phyloP scores from a whole-genome alignment of 2,888 invertebrate genomes.

The Lepidochitona cinerea region DNA sequence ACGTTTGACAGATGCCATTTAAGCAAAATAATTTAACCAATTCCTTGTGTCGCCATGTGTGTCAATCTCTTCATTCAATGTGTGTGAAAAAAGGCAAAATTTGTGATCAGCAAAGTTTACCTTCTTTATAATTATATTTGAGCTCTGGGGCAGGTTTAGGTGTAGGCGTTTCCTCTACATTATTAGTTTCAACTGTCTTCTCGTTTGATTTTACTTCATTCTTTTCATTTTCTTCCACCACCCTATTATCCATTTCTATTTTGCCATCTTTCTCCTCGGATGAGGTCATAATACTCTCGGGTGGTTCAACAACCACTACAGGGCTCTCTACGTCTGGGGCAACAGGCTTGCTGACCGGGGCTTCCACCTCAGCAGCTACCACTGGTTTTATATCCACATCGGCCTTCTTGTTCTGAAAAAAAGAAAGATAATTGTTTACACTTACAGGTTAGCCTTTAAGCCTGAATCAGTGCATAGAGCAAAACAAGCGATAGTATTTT shows the following conservation, averaged over 20 bases:
- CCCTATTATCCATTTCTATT: constrained; percentile 12
- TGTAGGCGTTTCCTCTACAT: background rate
- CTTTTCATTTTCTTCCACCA: constrained; percentile 35
- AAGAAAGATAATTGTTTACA: too few species aligned
- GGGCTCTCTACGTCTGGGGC: background rate
- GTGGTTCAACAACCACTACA: background rate
- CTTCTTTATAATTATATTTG: constrained; percentile 53
- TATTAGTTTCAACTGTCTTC: too few species aligned
- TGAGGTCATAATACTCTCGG: background rate
- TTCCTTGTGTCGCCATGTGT: too few species aligned
- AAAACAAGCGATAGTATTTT: too few species aligned
- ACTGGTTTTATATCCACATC: constrained; percentile 1
- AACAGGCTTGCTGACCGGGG: background rate
- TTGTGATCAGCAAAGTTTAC: too few species aligned
- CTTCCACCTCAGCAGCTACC: too few species aligned
- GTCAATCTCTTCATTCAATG: too few species aligned
- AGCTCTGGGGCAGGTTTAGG: constrained; percentile 5
- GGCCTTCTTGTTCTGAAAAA: background rate
- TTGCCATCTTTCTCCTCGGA: background rate
- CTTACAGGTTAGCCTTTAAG: too few species aligned
- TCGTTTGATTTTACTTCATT: constrained; percentile 28
- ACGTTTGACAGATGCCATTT: too few species aligned
- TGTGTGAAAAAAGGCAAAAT: too few species aligned
- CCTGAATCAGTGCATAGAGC: too few species aligned
- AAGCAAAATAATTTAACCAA: too few species aligned